Percentiles rank a stretch among this genome's conserved stretches.
phyloP scores from a whole-genome alignment of 2,888 invertebrate species.

The Steromphala cineraria region DNA sequence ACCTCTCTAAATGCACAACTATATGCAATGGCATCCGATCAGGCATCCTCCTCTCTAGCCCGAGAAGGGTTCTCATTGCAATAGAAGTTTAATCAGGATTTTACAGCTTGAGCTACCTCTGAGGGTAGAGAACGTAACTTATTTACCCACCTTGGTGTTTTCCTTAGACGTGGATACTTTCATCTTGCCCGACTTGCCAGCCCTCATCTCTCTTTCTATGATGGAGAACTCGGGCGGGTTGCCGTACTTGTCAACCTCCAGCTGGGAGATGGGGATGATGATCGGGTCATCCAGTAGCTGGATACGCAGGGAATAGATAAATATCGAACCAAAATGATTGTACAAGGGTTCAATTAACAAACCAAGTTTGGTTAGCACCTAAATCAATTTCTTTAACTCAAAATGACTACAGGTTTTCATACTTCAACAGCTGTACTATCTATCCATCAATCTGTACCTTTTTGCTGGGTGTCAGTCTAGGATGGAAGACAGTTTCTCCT shows the following conservation, averaged over 20 bases:
- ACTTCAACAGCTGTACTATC: not conserved
- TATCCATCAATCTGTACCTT: conserved; percentile 51
- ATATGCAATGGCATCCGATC: too few relatives aligned
- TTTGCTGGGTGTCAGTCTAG: conserved; percentile 74
- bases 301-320: too few relatives aligned
- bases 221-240: conserved; percentile 70
- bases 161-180: conserved; percentile 44
- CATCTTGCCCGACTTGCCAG: conserved; percentile 62
- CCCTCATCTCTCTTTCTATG: conserved; percentile 70
- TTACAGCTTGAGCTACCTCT: too few relatives aligned
- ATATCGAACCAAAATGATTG: too few relatives aligned
- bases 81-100: too few relatives aligned
- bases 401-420: too few relatives aligned
- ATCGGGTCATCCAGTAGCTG: conserved; percentile 75
- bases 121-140: not conserved
- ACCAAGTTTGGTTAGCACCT: too few relatives aligned
- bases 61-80: too few relatives aligned
- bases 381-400: too few relatives aligned
- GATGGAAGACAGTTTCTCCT: conserved; percentile 76
- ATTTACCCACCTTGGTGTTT: not conserved
- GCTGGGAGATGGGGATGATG: conserved; percentile 73
- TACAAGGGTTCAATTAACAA: too few relatives aligned
- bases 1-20: too few relatives aligned
- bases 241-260: conserved; percentile 73
- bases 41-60: too few relatives aligned